Conservation (phyloP, 2,888 invertebrate species). For the Cerastis leucographa region DNA sequence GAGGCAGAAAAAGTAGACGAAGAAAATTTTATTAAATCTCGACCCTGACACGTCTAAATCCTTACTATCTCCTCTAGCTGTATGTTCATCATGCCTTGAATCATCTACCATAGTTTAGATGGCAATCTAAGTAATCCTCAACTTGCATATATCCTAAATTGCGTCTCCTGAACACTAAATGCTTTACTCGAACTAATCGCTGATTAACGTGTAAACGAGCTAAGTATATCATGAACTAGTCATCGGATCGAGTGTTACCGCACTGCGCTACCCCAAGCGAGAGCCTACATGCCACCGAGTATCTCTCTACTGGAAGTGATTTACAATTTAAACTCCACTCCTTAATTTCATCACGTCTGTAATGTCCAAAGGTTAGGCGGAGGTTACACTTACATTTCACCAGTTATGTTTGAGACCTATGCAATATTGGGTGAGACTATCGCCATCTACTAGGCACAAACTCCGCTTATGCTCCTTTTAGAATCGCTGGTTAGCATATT, state of each 20-base stretch:
- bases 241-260: slow-evolving; percentile 41
- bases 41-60: background rate
- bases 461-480: background rate
- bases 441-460: background rate
- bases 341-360: background rate
- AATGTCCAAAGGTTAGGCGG: background rate
- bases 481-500: background rate
- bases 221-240: slow-evolving; percentile 11
- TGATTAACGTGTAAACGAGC: background rate
- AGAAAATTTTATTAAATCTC: background rate
- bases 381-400: background rate
- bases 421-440: background rate
- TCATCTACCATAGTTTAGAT: background rate
- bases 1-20: background rate
- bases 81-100: background rate
- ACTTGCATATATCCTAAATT: background rate
- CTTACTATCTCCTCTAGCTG: background rate
- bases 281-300: slow-evolving; percentile 18
- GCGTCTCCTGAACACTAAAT: background rate
- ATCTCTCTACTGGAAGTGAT: slow-evolving; percentile 40
- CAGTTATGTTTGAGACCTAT: background rate
- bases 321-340: slow-evolving; percentile 27
- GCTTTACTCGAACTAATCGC: slow-evolving; percentile 3
- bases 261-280: slow-evolving; percentile 48
- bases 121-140: background rate